Percentiles rank a stretch among this genome's conserved stretches.
Conservation (phyloP, 1,140 invertebrate genomes). For the Sitophilus oryzae region DNA sequence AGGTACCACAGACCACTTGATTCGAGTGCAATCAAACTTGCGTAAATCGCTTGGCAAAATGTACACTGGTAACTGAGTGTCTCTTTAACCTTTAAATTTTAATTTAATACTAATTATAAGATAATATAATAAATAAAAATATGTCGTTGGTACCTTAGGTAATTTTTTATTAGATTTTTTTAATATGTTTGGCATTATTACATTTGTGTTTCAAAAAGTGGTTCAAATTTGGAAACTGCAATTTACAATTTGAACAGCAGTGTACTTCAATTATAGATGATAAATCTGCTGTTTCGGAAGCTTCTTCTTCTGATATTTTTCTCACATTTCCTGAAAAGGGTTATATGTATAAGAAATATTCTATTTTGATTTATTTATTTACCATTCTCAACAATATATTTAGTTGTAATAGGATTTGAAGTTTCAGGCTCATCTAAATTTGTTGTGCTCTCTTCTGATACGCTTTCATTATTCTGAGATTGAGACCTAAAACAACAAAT, state of each 20-base stretch:
- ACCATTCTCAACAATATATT: conserved; percentile 20
- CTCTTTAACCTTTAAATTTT: conserved; percentile 14
- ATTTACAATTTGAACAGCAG: conserved; percentile 32
- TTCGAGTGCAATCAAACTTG: conserved; percentile 47
- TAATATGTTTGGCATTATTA: conserved; percentile 1
- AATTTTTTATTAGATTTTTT: conserved; percentile 1
- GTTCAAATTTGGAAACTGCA: conserved; percentile 32
- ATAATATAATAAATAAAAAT: too few relatives aligned
- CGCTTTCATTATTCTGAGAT: conserved; percentile 3
- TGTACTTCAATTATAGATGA: conserved; percentile 31
- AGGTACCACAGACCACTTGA: too few relatives aligned
- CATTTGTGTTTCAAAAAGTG: conserved; percentile 36
- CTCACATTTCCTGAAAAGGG: conserved; percentile 20
- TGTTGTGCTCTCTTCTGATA: conserved; percentile 44
- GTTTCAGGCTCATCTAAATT: conserved; percentile 1
- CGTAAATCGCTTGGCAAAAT: conserved; percentile 46
- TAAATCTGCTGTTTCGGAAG: conserved; percentile 15
- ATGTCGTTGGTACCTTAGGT: too few relatives aligned
- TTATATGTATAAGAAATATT: too few relatives aligned
- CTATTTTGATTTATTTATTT: too few relatives aligned
- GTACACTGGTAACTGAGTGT: conserved; percentile 42
- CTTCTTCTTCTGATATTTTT: conserved; percentile 24
- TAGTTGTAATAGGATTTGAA: conserved; percentile 3
- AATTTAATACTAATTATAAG: too few relatives aligned
- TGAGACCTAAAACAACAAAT: background rate